A percentile compares a stretch with the other conserved stretches of the same genome.
phyloP scores from a whole-genome alignment of 1,140 invertebrate genomes.

The Lepidurus apus region DNA sequence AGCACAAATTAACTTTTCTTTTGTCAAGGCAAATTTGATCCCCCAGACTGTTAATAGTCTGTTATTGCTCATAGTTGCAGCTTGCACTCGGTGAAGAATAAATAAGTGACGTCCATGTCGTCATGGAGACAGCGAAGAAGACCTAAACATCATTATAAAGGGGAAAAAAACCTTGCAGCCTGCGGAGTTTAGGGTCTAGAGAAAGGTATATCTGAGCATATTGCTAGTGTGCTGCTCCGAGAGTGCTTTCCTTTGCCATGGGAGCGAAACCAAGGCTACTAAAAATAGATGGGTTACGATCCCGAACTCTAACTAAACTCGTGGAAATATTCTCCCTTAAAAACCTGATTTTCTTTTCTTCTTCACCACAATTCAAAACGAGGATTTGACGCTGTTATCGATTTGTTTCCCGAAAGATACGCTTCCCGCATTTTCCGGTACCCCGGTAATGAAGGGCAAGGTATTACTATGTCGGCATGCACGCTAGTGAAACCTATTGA shows the following conservation, averaged over 20 bases:
- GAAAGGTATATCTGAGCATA: background rate
- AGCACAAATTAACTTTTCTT: background rate
- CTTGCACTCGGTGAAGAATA: background rate
- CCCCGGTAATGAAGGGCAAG: too few species aligned
- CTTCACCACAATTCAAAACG: too few species aligned
- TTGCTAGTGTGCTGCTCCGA: background rate
- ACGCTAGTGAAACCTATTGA: too few species aligned
- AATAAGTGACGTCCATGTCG: background rate
- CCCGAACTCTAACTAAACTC: too few species aligned
- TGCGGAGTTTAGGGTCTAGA: background rate
- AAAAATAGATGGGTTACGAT: background rate
- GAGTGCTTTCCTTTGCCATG: conserved; percentile 14
- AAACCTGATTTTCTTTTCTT: too few species aligned
- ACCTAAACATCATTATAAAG: conserved; percentile 20
- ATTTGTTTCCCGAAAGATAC: too few species aligned
- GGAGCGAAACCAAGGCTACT: background rate
- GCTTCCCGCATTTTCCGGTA: too few species aligned
- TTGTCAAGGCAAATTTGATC: background rate
- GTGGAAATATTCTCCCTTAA: too few species aligned
- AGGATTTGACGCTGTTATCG: too few species aligned
- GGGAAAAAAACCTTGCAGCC: background rate
- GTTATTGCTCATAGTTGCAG: conserved; percentile 9
- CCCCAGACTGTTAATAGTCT: conserved; percentile 14
- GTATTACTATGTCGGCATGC: too few species aligned
- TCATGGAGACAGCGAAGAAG: conserved; percentile 9